Conservation (phyloP, 2,888 invertebrate genomes). For the Scaptomyza tumidula region DNA sequence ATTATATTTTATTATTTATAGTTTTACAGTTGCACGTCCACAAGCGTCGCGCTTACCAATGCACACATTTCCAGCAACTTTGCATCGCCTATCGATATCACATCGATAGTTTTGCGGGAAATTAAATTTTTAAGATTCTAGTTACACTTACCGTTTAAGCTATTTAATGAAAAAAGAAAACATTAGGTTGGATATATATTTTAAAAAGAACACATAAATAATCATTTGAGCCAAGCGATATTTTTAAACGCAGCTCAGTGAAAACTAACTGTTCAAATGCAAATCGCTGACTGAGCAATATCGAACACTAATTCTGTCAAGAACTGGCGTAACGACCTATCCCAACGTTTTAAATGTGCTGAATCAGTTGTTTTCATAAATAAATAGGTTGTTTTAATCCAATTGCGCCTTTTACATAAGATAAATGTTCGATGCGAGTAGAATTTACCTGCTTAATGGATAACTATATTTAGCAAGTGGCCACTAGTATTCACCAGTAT, state of each 20-base stretch:
- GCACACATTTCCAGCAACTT: neutral
- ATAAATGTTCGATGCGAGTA: constrained; percentile 6
- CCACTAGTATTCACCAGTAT: constrained; percentile 45
- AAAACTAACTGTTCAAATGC: neutral
- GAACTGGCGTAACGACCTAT: constrained; percentile 37
- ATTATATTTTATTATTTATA: constrained; percentile 19
- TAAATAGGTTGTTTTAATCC: constrained; percentile 29
- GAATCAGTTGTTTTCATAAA: constrained; percentile 27
- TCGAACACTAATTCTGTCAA: constrained; percentile 18
- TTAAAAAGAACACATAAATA: neutral
- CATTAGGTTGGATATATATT: neutral
- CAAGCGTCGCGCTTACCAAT: neutral
- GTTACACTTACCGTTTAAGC: neutral
- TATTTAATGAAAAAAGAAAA: too few relatives aligned
- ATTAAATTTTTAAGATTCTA: neutral
- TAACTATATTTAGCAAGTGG: constrained; percentile 43
- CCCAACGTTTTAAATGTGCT: constrained; percentile 45
- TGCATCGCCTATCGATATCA: constrained; percentile 13
- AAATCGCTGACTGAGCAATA: constrained; percentile 6
- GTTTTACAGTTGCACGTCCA: constrained; percentile 4
- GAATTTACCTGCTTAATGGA: constrained; percentile 56
- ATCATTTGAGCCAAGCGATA: neutral
- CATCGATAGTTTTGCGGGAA: constrained; percentile 1
- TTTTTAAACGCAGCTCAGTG: neutral
- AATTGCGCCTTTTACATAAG: constrained; percentile 40